A percentile compares a stretch with the other conserved stretches of the same genome.
phyloP scores from a whole-genome alignment of 2,888 invertebrate genomes.

The Tortricodes alternella region DNA sequence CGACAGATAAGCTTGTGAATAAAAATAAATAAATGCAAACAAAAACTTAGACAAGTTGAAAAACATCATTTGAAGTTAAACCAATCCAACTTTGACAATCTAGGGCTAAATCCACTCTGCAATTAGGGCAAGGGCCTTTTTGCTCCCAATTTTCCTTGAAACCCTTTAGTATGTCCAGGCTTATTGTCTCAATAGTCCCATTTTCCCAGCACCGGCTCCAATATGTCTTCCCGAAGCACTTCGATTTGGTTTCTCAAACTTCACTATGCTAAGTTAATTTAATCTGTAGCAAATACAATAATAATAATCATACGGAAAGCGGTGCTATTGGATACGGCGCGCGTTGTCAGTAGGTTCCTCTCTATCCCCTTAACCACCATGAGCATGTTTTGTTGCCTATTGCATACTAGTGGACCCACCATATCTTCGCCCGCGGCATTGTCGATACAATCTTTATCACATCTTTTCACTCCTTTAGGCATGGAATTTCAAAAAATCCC shows the following conservation, averaged over 20 bases:
- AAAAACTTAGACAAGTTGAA: not conserved
- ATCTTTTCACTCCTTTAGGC: too few relatives aligned
- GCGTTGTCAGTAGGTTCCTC: too few relatives aligned
- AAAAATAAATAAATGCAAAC: constrained; percentile 16
- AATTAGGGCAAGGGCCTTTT: not conserved
- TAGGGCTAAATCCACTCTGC: not conserved
- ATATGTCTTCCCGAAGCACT: not conserved
- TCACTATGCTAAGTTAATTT: too few relatives aligned
- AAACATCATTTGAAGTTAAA: constrained; percentile 17
- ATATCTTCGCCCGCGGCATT: too few relatives aligned
- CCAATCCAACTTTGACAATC: constrained; percentile 23
- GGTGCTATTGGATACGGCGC: too few relatives aligned
- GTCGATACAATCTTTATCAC: too few relatives aligned
- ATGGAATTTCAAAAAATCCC: too few relatives aligned
- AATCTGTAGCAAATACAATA: too few relatives aligned
- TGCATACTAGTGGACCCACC: too few relatives aligned
- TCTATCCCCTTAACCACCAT: too few relatives aligned
- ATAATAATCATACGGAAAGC: too few relatives aligned
- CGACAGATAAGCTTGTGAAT: constrained; percentile 12
- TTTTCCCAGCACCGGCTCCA: not conserved
- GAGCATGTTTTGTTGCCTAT: too few relatives aligned
- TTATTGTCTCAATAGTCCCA: not conserved
- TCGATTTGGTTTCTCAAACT: not conserved
- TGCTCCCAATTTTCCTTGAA: not conserved
- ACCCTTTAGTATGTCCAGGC: not conserved